Percentiles rank a stretch among this genome's conserved stretches.
Evolutionary conservation across 2,113 vertebrate genomes (phyloP).

Genomic region (Strigops habroptila): DNA sequence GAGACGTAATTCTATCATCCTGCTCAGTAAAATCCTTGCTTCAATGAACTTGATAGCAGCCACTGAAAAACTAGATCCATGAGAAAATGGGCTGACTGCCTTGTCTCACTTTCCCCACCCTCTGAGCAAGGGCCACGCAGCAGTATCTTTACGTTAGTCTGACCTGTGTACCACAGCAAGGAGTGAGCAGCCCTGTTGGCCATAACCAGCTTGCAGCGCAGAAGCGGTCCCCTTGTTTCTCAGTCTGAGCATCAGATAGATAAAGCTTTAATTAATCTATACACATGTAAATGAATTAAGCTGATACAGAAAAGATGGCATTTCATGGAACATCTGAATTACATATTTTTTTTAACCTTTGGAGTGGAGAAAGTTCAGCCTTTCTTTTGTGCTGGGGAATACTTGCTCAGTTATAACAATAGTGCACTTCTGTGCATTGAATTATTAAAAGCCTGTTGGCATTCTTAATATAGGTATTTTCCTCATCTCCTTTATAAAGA

Average conservation of each 20-base stretch:
- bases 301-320: not conserved
- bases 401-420: not conserved
- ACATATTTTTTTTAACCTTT: not conserved
- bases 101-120: not conserved
- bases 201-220: not conserved
- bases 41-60: conserved; percentile 61
- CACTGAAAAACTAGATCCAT: conserved; percentile 62
- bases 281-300: not conserved
- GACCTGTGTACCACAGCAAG: not conserved
- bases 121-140: not conserved
- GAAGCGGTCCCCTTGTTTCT: not conserved
- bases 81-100: conserved; percentile 41
- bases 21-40: conserved; percentile 62
- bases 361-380: not conserved
- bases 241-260: not conserved
- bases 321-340: not conserved
- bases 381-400: not conserved
- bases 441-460: not conserved
- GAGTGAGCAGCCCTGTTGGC: not conserved
- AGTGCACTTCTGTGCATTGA: not conserved
- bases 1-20: conserved; percentile 51
- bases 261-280: not conserved
- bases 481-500: not conserved
- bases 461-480: not conserved
- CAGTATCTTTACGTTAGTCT: not conserved